Percentiles rank a stretch among this genome's conserved stretches.
phyloP scores from a whole-genome alignment of 2,113 vertebrate species.

The Ginglymostoma cirratum region DNA sequence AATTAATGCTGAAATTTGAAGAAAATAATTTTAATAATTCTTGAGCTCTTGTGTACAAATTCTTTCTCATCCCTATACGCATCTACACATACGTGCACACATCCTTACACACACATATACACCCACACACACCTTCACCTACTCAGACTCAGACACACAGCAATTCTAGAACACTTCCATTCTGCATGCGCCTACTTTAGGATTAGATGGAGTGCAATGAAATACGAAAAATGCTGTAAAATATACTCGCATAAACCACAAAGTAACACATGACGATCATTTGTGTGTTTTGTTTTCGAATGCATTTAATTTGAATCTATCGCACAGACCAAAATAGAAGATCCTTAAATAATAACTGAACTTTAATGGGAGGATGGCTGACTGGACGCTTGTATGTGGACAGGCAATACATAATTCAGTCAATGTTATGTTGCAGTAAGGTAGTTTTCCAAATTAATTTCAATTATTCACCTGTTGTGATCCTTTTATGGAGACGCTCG shows the following conservation, averaged over 20 bases:
- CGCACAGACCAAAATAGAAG: background rate
- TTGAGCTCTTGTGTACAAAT: background rate
- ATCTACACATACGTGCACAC: background rate
- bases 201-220: background rate
- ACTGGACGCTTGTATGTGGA: background rate
- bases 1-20: background rate
- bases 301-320: background rate
- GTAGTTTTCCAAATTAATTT: background rate
- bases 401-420: background rate
- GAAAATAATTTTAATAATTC: background rate
- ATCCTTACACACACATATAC: background rate
- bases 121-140: background rate
- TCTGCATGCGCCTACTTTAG: background rate
- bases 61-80: background rate
- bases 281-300: background rate
- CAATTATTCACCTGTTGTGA: background rate
- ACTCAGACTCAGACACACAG: background rate
- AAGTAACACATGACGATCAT: too few species aligned
- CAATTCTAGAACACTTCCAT: background rate
- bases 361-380: background rate
- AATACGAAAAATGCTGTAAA: background rate
- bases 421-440: background rate
- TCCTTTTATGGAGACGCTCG: background rate
- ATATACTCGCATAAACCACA: background rate
- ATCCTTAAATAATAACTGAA: slow-evolving; percentile 1